Evolutionary conservation across 2,113 vertebrate species (phyloP).

Genomic region (Heloderma charlesbogerti): DNA sequence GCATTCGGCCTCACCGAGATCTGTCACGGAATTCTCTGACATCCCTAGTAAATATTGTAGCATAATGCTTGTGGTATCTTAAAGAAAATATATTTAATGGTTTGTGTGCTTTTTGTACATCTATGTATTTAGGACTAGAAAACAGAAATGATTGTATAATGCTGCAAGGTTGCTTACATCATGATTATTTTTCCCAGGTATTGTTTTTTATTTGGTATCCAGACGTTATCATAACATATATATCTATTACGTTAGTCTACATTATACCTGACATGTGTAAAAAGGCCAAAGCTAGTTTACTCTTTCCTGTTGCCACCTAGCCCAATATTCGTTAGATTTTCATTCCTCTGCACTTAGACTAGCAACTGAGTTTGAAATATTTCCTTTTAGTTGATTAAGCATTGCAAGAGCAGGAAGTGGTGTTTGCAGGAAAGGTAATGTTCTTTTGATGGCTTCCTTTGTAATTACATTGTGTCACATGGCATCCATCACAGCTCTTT

Average conservation of each 20-base stretch:
- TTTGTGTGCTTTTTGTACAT: background rate
- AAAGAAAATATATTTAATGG: background rate
- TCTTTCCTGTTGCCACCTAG: background rate
- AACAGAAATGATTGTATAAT: background rate
- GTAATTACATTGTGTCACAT: slow-evolving; percentile 16
- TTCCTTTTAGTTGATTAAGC: slow-evolving; percentile 29
- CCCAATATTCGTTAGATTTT: background rate
- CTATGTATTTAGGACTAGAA: background rate
- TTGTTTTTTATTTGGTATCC: background rate
- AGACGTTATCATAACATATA: background rate
- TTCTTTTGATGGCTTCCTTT: slow-evolving; percentile 24
- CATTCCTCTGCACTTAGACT: background rate
- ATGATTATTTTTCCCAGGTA: background rate
- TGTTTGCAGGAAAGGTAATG: slow-evolving; percentile 7
- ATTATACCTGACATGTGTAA: background rate
- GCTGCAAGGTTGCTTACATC: background rate
- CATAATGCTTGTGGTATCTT: background rate
- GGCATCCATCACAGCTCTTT: background rate
- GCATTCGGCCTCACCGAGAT: too few species aligned
- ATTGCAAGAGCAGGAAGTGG: background rate
- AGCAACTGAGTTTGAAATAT: slow-evolving; percentile 30
- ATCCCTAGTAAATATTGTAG: background rate
- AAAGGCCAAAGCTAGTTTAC: background rate
- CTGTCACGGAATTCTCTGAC: too few species aligned
- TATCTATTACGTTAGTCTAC: background rate